These are phyloP conservation scores for Siphlonurus alternatus DNA, from an alignment of 2,888 invertebrate genomes.

Conservation along the genomic window DNA sequence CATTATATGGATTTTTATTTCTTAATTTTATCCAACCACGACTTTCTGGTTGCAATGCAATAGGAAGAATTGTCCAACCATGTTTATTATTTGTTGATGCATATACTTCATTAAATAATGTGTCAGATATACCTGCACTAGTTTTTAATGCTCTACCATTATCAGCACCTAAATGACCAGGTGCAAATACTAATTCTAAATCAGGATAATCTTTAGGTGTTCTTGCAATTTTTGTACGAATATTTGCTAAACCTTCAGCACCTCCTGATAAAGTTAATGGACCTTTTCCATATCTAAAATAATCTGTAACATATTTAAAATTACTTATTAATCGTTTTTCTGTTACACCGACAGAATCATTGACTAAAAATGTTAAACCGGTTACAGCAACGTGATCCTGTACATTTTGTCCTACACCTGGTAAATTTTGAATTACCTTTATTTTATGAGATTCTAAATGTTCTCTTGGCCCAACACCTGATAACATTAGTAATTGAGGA, in stretches of 20 bases:
- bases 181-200: slow-evolving; percentile 48
- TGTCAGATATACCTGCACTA: slow-evolving; percentile 40
- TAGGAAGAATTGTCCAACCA: slow-evolving; percentile 35
- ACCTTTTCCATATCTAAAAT: slow-evolving; percentile 25
- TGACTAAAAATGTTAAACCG: slow-evolving; percentile 52
- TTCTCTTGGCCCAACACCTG: slow-evolving; percentile 42
- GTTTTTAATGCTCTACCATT: slow-evolving; percentile 44
- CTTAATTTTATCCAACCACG: slow-evolving; percentile 46
- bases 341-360: slow-evolving; percentile 34
- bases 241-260: slow-evolving; percentile 38
- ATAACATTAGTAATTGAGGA: slow-evolving; percentile 31
- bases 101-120: slow-evolving; percentile 32
- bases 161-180: slow-evolving; percentile 57
- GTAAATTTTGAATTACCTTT: slow-evolving; percentile 43
- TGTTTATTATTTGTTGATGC: slow-evolving; percentile 29
- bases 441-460: slow-evolving; percentile 41
- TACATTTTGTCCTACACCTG: slow-evolving; percentile 56
- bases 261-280: slow-evolving; percentile 36
- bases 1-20: slow-evolving; percentile 41
- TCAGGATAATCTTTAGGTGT: slow-evolving; percentile 40
- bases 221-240: slow-evolving; percentile 39
- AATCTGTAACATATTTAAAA: slow-evolving; percentile 21
- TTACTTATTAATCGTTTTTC: slow-evolving; percentile 15
- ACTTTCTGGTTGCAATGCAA: slow-evolving; percentile 47
- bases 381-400: slow-evolving; percentile 66